Evolutionary conservation across 2,797 vertebrate genomes (phyloP).

Genomic region (Sarcophilus harrisii): DNA sequence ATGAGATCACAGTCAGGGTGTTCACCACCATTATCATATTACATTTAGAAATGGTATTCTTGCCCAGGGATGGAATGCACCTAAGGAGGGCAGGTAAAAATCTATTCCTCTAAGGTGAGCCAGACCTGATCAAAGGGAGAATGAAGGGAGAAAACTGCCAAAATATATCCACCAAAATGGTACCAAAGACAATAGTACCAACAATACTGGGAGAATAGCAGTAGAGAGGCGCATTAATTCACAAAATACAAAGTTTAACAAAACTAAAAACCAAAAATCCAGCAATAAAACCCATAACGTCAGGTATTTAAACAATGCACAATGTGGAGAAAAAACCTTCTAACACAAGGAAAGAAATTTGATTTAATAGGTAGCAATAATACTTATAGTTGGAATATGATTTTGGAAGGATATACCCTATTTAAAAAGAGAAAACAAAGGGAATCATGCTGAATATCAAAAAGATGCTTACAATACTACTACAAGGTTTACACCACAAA

Average conservation of each 20-base stretch:
- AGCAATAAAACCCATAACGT: background rate
- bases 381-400: background rate
- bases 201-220: background rate
- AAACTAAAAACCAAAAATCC: background rate
- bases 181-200: background rate
- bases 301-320: background rate
- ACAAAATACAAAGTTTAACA: background rate
- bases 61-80: background rate
- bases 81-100: background rate
- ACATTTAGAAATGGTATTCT: background rate
- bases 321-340: background rate
- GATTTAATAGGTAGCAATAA: background rate
- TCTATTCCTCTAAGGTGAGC: background rate
- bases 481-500: background rate
- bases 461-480: background rate
- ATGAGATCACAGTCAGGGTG: background rate
- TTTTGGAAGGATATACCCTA: background rate
- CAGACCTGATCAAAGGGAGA: background rate
- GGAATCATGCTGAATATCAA: background rate
- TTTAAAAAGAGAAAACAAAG: background rate
- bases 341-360: background rate
- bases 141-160: background rate
- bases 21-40: background rate
- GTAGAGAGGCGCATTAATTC: background rate
- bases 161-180: background rate